These are phyloP conservation scores for Pelobates fuscus DNA, from an alignment of 2,113 vertebrate genomes.

Conservation along the genomic window DNA sequence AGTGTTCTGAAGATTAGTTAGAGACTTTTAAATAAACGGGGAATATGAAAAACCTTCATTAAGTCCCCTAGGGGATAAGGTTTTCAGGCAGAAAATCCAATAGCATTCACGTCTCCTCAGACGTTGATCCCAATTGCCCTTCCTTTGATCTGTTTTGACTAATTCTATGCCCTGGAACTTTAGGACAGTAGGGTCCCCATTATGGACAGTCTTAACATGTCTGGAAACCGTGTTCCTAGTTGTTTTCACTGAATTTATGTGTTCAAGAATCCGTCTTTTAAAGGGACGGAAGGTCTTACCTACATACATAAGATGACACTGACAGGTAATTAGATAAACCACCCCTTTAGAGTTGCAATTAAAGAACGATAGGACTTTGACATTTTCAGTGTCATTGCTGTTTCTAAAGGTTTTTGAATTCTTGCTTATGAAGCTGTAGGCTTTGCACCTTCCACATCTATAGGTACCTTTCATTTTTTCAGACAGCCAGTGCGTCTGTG, in stretches of 20 bases:
- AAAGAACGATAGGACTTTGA: no score
- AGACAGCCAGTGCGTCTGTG: no score
- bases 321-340: no score
- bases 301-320: no score
- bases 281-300: not conserved
- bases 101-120: not conserved
- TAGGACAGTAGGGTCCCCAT: not conserved
- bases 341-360: no score
- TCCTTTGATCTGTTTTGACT: not conserved
- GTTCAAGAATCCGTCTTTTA: not conserved
- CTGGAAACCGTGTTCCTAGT: not conserved
- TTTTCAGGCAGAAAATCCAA: not conserved
- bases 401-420: no score
- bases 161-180: not conserved
- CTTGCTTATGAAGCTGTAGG: no score
- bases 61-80: not conserved
- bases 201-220: not conserved
- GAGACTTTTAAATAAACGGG: slow-evolving; percentile 67
- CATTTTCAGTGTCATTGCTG: no score
- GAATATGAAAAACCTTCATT: no score
- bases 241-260: not conserved
- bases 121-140: not conserved
- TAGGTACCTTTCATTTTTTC: no score
- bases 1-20: no score
- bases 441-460: no score